Percentiles rank a stretch among this genome's conserved stretches.
phyloP scores from a whole-genome alignment of 2,797 vertebrate species.

The Xenopus petersii region DNA sequence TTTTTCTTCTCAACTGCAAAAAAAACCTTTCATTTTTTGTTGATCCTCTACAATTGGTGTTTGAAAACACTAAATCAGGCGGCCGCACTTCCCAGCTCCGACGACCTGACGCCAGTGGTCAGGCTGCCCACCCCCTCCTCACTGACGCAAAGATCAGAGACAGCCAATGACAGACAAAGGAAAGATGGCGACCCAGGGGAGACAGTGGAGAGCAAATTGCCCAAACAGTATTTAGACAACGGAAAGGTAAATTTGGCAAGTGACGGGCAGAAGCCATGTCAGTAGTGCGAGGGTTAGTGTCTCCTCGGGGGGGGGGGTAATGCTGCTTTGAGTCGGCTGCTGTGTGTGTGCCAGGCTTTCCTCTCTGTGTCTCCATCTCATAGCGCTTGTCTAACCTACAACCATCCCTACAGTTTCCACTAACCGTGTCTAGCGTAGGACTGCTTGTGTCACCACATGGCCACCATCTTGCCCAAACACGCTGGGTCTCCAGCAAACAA shows the following conservation, averaged over 20 bases:
- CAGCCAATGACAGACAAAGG: conserved; percentile 43
- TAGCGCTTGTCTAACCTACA: conserved; percentile 44
- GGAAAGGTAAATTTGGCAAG: conserved; percentile 42
- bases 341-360: conserved; percentile 14
- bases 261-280: conserved; percentile 16
- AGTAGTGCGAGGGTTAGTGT: conserved; percentile 28
- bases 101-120: conserved; percentile 42
- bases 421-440: conserved; percentile 36
- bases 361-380: conserved; percentile 23
- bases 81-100: conserved; percentile 34
- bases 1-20: neutral
- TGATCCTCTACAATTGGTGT: conserved; percentile 46
- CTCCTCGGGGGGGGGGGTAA: conserved; percentile 33
- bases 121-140: conserved; percentile 41
- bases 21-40: conserved; percentile 28
- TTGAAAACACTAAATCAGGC: conserved; percentile 49
- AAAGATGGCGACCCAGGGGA: conserved; percentile 41
- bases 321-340: conserved; percentile 44
- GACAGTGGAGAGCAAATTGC: conserved; percentile 48
- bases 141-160: conserved; percentile 44
- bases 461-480: too few species aligned
- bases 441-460: neutral
- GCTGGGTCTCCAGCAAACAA: neutral
- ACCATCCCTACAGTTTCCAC: conserved; percentile 15
- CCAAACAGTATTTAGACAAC: conserved; percentile 42